Base-by-base conservation (phyloP, 2,113 vertebrate genomes). In the Lophura nycthemera region DNA sequence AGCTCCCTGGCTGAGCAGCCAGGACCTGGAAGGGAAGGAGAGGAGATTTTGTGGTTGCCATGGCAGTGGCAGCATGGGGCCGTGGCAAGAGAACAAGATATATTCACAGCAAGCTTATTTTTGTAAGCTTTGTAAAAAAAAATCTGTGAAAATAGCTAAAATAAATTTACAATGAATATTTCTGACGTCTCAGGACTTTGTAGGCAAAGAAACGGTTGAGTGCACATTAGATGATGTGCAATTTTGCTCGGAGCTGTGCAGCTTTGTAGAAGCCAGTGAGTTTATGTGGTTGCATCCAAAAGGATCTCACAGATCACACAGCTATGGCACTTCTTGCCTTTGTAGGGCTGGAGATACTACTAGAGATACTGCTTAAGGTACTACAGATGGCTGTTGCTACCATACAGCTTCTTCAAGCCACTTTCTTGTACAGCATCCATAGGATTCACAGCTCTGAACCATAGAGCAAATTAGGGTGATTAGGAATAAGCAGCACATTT, bases 61-160 rank as follows among this genome's bases (percentile, higher is more conserved):
- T 95, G 93, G 93, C 83, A 96, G 92, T 96, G 95, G 92, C 79
- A 95, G 93, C 95, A 93, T 86, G 86, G 72, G 92, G 83, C 88
- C 90, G 57, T 64, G 90, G 90, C 54, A 25, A 74, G 42, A 96
- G 57, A 92, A 79, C 57, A 84, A 64, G 80, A 89, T 84, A 90
- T 75, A 92, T n/a, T 86, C 88, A 75, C 83, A 72, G 80, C 30
- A 40, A 82, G 77, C 65, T 86, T 75, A 19, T 89, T 74, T 78
- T 48, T 48, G 54, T 69, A 36, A 40, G 66, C 72, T 89, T 45
- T 0, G 0, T 30, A 16, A 27, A 45, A 63, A 60, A 54, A 63
- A 56, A 30, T 5, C 67, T 18, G 65, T 64, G 65, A 92, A 64
- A 89, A 92, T 8, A 90, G 83, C 63, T 67, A 66, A 64, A 92